These are phyloP conservation scores for Drosophila nr. fundita DNA, from an alignment of 2,888 invertebrate genomes.

Conservation along the genomic window DNA sequence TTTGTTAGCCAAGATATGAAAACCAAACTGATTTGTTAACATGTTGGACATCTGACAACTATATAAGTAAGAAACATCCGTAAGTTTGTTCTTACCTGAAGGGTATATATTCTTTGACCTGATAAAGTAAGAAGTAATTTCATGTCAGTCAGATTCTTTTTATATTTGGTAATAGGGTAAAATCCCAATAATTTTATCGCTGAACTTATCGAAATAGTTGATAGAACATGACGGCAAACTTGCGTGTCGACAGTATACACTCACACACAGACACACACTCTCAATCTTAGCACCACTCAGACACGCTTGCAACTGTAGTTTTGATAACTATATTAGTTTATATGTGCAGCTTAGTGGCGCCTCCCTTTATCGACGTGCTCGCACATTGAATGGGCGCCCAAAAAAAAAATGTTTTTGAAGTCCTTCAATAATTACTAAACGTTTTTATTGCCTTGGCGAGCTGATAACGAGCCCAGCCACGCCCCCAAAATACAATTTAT, in stretches of 20 bases:
- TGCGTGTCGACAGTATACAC: conserved; percentile 58
- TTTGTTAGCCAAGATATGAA: neutral
- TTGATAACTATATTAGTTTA: conserved; percentile 70
- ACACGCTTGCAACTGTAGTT: conserved; percentile 48
- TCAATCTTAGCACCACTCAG: conserved; percentile 25
- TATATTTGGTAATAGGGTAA: conserved; percentile 49
- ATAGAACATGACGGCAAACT: conserved; percentile 67
- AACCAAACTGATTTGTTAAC: neutral
- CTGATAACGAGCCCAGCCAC: conserved; percentile 54
- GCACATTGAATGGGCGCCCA: conserved; percentile 49
- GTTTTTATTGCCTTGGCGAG: conserved; percentile 70
- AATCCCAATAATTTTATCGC: conserved; percentile 70
- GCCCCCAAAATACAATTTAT: conserved; percentile 49
- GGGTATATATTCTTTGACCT: neutral
- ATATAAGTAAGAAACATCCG: neutral
- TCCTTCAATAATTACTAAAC: conserved; percentile 69
- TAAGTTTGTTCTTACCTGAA: neutral
- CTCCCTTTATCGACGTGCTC: conserved; percentile 56
- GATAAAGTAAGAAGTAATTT: neutral
- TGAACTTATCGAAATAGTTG: conserved; percentile 77
- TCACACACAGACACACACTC: neutral
- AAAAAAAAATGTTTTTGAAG: conserved; percentile 24
- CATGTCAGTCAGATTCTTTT: conserved; percentile 24
- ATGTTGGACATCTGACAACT: neutral
- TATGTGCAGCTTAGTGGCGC: conserved; percentile 17